Conservation (phyloP, 2,113 vertebrate species). For the Gasterosteus aculeatus region DNA sequence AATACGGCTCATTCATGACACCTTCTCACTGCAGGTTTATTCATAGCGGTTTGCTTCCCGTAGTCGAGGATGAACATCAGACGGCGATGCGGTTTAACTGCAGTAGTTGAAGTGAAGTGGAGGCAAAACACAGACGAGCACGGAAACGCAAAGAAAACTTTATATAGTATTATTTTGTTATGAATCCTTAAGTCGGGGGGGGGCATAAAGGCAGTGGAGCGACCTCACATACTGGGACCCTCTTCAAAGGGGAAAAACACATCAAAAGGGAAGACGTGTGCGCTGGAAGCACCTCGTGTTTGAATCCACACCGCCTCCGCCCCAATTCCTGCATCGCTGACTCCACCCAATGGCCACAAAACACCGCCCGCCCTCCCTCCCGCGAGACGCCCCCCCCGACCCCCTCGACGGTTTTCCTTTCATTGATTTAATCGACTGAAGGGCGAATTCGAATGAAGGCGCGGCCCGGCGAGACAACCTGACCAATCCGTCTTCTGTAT, state of each 20-base stretch:
- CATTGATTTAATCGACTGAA: constrained; percentile 80
- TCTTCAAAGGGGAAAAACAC: constrained; percentile 74
- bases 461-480: constrained; percentile 65
- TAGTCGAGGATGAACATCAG: not conserved
- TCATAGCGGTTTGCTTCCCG: not conserved
- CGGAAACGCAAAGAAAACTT: too few relatives aligned
- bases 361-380: constrained; percentile 44
- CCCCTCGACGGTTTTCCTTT: constrained; percentile 68
- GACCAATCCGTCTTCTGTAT: constrained; percentile 68
- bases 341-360: constrained; percentile 61
- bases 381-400: constrained; percentile 59
- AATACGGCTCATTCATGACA: not conserved
- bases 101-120: not conserved
- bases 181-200: not conserved
- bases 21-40: not conserved
- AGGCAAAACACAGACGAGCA: not conserved
- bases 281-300: constrained; percentile 78
- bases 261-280: constrained; percentile 78
- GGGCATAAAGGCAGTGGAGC: not conserved
- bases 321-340: constrained; percentile 78
- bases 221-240: constrained; percentile 48
- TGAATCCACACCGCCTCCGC: constrained; percentile 74
- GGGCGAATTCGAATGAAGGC: constrained; percentile 75
- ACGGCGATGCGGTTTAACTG: constrained; percentile 21
- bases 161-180: too few relatives aligned